These are phyloP conservation scores for Phortica variegata DNA, from an alignment of 1,140 invertebrate species.

Conservation along the genomic window DNA sequence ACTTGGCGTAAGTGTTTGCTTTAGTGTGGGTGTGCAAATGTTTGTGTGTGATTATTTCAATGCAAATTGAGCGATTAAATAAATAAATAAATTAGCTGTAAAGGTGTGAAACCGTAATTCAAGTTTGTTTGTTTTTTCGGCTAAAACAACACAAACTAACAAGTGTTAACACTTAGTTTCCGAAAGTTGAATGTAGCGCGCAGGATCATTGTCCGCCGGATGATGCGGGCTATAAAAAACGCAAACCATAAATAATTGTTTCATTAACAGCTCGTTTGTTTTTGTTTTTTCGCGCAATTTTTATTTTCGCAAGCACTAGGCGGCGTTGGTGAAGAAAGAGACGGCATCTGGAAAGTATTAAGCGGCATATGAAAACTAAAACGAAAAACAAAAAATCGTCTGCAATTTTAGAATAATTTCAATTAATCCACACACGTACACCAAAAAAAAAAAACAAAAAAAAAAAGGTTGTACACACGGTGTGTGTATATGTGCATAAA, in stretches of 20 bases:
- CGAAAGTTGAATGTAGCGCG: conserved; percentile 19
- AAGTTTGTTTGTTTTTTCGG: neutral
- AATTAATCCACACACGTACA: no score
- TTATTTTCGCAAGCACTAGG: conserved; percentile 11
- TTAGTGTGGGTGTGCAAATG: conserved; percentile 13
- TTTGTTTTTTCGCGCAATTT: conserved; percentile 37
- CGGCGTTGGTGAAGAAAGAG: no score
- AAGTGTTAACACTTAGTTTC: no score
- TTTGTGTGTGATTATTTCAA: conserved; percentile 12
- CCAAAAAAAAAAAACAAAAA: no score
- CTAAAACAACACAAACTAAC: conserved; percentile 19
- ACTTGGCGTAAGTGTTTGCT: conserved; percentile 1
- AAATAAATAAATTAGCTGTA: conserved; percentile 25
- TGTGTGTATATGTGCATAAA: no score
- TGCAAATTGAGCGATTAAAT: conserved; percentile 12
- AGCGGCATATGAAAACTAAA: no score
- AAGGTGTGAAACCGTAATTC: conserved; percentile 11
- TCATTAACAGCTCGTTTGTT: conserved; percentile 50
- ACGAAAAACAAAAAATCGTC: no score
- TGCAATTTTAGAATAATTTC: no score
- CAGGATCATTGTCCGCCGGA: conserved; percentile 3
- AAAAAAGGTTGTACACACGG: no score
- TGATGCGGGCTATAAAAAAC: neutral
- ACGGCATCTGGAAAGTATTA: conserved; percentile 36
- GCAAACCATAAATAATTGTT: conserved; percentile 29